Evolutionary conservation across 1,140 invertebrate species (phyloP).

Genomic region (Pomacea maculata): DNA sequence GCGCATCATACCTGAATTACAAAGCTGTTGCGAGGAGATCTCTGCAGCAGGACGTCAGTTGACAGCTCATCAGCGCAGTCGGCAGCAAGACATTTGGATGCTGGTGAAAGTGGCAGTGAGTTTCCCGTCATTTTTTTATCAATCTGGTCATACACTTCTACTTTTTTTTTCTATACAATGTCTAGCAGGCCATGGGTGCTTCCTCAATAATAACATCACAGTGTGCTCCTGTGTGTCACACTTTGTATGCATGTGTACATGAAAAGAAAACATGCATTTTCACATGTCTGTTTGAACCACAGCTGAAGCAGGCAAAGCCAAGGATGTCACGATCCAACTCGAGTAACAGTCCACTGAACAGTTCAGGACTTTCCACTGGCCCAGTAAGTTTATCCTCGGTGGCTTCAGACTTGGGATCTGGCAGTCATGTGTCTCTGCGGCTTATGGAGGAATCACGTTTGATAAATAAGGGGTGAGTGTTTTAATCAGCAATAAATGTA

Average conservation of each 20-base stretch:
- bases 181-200: background rate
- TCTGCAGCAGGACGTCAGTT: constrained; percentile 29
- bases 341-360: background rate
- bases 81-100: constrained; percentile 43
- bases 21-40: constrained; percentile 31
- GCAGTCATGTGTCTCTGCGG: constrained; percentile 9
- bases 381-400: constrained; percentile 7
- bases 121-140: background rate
- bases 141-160: background rate
- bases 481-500: background rate
- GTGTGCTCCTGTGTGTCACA: background rate
- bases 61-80: constrained; percentile 25
- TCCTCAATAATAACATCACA: background rate
- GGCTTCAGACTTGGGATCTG: constrained; percentile 3
- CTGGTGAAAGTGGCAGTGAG: constrained; percentile 35
- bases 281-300: background rate
- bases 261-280: background rate
- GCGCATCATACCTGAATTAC: constrained; percentile 29
- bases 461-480: constrained; percentile 7
- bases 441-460: constrained; percentile 14
- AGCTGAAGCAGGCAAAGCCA: constrained; percentile 17
- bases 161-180: background rate
- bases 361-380: background rate
- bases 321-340: constrained; percentile 16
- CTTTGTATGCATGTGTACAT: background rate